A percentile compares a stretch with the other conserved stretches of the same genome.
Conservation (phyloP, 2,797 vertebrate genomes). For the Poeciliopsis infans region DNA sequence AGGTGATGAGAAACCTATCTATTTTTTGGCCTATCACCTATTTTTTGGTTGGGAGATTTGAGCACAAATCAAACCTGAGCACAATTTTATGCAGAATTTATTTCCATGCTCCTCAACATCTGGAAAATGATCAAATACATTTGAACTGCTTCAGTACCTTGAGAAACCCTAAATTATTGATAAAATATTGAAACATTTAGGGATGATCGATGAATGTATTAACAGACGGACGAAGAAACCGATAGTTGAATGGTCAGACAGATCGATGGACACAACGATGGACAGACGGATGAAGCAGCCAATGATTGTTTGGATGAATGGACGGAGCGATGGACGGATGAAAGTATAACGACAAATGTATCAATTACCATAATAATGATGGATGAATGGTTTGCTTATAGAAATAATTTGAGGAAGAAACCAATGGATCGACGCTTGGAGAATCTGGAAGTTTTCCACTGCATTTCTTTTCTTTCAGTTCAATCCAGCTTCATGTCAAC, state of each 20-base stretch:
- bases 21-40: too few species aligned
- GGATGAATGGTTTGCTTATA: not conserved
- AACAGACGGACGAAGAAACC: not conserved
- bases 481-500: not conserved
- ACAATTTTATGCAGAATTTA: not conserved
- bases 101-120: not conserved
- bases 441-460: not conserved
- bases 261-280: not conserved
- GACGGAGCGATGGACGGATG: not conserved
- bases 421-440: not conserved
- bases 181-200: not conserved
- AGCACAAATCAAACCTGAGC: not conserved
- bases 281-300: not conserved
- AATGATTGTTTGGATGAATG: not conserved
- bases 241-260: not conserved
- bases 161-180: not conserved
- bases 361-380: not conserved
- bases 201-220: not conserved
- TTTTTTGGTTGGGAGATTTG: not conserved
- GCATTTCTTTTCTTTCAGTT: not conserved
- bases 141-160: not conserved
- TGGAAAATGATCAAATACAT: not conserved
- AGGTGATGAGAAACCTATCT: too few species aligned
- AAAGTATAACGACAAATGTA: not conserved
- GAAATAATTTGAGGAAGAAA: not conserved